These are phyloP conservation scores for Luehdorfia chinensis DNA, from an alignment of 1,140 invertebrate species.

Conservation along the genomic window DNA sequence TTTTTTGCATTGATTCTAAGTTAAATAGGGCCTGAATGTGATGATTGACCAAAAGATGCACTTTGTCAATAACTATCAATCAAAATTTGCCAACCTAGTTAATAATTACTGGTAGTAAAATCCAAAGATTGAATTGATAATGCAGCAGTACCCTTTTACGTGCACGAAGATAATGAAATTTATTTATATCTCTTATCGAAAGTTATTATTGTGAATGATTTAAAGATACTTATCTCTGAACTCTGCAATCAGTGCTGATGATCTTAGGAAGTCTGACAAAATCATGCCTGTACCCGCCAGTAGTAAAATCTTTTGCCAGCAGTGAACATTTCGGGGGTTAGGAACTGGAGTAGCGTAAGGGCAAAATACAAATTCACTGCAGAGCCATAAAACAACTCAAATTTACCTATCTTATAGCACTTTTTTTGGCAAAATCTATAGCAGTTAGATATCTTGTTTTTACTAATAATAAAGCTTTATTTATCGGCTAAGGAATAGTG, in stretches of 20 bases:
- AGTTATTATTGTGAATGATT: constrained; percentile 21
- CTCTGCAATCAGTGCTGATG: constrained; percentile 17
- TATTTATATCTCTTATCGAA: constrained; percentile 24
- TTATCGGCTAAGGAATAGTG: too few relatives aligned
- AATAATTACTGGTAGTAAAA: constrained; percentile 27
- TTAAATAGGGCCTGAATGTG: not conserved
- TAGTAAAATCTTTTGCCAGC: too few relatives aligned
- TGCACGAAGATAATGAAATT: constrained; percentile 28
- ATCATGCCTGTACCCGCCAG: not conserved
- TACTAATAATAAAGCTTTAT: too few relatives aligned
- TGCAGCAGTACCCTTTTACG: constrained; percentile 21
- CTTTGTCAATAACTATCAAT: not conserved
- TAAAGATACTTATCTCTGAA: constrained; percentile 20
- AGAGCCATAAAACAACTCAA: too few relatives aligned
- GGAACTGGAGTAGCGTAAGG: too few relatives aligned
- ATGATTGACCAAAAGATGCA: not conserved
- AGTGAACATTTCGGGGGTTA: too few relatives aligned
- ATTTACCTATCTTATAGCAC: too few relatives aligned
- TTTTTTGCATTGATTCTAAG: not conserved
- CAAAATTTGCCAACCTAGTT: constrained; percentile 32
- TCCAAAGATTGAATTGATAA: constrained; percentile 20
- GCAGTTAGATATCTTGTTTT: too few relatives aligned
- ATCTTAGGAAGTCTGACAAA: not conserved
- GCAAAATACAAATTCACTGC: too few relatives aligned
- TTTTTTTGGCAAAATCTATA: too few relatives aligned